Conservation (phyloP, 2,888 invertebrate genomes). For the Calameuta pallipes region DNA sequence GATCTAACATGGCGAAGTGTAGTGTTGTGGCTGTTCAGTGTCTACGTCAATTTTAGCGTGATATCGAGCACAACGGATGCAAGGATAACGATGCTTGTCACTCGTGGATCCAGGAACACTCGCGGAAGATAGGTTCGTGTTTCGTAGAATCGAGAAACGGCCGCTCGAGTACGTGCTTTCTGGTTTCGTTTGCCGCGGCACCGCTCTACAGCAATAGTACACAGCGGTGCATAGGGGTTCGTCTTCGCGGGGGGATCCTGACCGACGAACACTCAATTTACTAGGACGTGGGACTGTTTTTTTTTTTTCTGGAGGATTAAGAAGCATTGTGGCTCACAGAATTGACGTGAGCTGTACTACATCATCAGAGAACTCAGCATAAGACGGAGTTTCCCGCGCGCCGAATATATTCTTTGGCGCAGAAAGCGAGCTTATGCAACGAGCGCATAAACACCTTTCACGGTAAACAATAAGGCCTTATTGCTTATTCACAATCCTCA, state of each 20-base stretch:
- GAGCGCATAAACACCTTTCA: constrained; percentile 46
- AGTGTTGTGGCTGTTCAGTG: constrained; percentile 73
- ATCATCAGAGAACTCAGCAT: constrained; percentile 14
- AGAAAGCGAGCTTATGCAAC: constrained; percentile 49
- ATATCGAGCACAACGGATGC: constrained; percentile 42
- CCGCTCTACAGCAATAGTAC: constrained; percentile 32
- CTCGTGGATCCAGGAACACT: constrained; percentile 2
- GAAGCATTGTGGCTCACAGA: background rate
- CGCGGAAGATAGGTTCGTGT: background rate
- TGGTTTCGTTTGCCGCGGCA: constrained; percentile 38
- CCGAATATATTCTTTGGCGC: constrained; percentile 31
- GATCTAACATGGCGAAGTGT: constrained; percentile 77
- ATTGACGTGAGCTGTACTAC: background rate
- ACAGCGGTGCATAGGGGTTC: constrained; percentile 40
- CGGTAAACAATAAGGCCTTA: constrained; percentile 10
- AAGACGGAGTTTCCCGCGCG: constrained; percentile 46
- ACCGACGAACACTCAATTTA: constrained; percentile 7
- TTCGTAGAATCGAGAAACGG: background rate
- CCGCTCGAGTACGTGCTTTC: constrained; percentile 2
- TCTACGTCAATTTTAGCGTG: constrained; percentile 67
- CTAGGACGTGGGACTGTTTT: background rate
- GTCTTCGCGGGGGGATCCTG: constrained; percentile 32
- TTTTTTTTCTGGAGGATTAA: constrained; percentile 10
- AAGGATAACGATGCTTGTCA: constrained; percentile 36
- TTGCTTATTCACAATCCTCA: constrained; percentile 2